Evolutionary conservation across 1,140 invertebrate species (phyloP).

Genomic region (Drosophila simulans): DNA sequence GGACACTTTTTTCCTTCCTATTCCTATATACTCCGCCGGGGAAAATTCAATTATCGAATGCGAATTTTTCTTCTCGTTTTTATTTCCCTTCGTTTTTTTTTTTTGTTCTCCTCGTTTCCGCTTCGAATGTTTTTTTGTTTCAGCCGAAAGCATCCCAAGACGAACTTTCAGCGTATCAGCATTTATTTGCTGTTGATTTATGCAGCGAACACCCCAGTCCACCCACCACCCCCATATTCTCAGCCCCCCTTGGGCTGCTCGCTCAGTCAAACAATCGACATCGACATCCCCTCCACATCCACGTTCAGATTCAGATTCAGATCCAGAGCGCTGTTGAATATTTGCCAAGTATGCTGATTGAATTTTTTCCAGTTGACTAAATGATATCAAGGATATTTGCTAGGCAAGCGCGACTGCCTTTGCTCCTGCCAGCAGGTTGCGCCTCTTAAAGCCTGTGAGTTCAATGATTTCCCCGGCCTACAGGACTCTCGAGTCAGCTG

Average conservation of each 20-base stretch:
- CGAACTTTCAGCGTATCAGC: slow-evolving; percentile 83
- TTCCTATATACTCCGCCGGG: slow-evolving; percentile 59
- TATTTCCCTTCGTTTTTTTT: slow-evolving; percentile 60
- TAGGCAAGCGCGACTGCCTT: slow-evolving; percentile 38
- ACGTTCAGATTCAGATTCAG: slow-evolving; percentile 28
- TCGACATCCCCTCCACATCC: slow-evolving; percentile 26
- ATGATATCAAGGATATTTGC: slow-evolving; percentile 85
- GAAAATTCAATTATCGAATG: slow-evolving; percentile 84
- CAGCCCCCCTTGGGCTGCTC: slow-evolving; percentile 18
- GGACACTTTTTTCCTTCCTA: slow-evolving; percentile 39
- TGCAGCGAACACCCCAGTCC: slow-evolving; percentile 51
- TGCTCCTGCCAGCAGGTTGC: slow-evolving; percentile 38
- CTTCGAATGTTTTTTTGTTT: slow-evolving; percentile 81
- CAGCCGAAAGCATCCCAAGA: slow-evolving; percentile 68
- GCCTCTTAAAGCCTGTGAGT: slow-evolving; percentile 42
- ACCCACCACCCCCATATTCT: background rate
- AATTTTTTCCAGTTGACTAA: slow-evolving; percentile 85
- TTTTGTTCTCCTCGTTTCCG: slow-evolving; percentile 71
- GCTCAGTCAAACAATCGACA: slow-evolving; percentile 51
- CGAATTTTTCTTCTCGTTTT: slow-evolving; percentile 66
- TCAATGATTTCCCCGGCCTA: slow-evolving; percentile 9
- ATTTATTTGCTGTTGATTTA: slow-evolving; percentile 84
- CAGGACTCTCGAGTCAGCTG: slow-evolving; percentile 4
- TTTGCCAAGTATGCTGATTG: slow-evolving; percentile 85
- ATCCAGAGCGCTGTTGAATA: slow-evolving; percentile 66